These are phyloP conservation scores for Anagyrus pseudococci DNA, from an alignment of 2,888 invertebrate genomes.

Conservation along the genomic window DNA sequence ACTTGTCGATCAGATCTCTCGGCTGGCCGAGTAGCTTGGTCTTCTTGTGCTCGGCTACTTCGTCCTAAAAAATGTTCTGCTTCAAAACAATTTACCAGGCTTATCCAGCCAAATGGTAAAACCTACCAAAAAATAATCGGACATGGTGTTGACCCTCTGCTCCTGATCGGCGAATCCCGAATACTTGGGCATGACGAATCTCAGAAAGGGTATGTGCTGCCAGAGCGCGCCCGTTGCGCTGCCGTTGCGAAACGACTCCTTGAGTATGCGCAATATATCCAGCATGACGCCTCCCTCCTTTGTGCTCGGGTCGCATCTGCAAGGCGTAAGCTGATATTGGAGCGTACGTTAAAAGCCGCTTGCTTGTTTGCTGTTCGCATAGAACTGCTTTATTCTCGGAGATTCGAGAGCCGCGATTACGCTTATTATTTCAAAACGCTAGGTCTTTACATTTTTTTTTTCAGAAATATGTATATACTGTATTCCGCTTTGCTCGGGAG, in stretches of 20 bases:
- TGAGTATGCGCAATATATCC: slow-evolving; percentile 67
- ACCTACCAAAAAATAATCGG: slow-evolving; percentile 65
- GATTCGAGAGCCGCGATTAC: too few species aligned
- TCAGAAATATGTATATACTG: too few species aligned
- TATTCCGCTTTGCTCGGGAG: too few species aligned
- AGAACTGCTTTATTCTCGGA: too few species aligned
- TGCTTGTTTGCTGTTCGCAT: too few species aligned
- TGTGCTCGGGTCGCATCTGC: slow-evolving; percentile 63
- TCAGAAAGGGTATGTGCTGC: slow-evolving; percentile 72
- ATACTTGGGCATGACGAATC: slow-evolving; percentile 69
- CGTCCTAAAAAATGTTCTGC: slow-evolving; percentile 40
- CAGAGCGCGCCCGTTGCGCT: slow-evolving; percentile 73
- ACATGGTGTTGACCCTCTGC: slow-evolving; percentile 65
- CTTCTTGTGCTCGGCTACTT: slow-evolving; percentile 48
- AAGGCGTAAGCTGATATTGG: slow-evolving; percentile 9
- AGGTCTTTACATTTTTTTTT: too few species aligned
- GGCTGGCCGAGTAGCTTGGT: slow-evolving; percentile 42
- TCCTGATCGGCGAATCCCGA: slow-evolving; percentile 68
- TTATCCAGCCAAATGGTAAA: not conserved
- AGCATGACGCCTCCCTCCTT: slow-evolving; percentile 66
- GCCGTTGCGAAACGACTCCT: slow-evolving; percentile 67
- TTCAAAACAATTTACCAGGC: not conserved
- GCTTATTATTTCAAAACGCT: too few species aligned
- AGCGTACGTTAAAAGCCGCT: not conserved
- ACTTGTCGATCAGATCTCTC: slow-evolving; percentile 53